Base-by-base conservation (phyloP, 2,888 invertebrate species). In the Cantharis rustica region DNA sequence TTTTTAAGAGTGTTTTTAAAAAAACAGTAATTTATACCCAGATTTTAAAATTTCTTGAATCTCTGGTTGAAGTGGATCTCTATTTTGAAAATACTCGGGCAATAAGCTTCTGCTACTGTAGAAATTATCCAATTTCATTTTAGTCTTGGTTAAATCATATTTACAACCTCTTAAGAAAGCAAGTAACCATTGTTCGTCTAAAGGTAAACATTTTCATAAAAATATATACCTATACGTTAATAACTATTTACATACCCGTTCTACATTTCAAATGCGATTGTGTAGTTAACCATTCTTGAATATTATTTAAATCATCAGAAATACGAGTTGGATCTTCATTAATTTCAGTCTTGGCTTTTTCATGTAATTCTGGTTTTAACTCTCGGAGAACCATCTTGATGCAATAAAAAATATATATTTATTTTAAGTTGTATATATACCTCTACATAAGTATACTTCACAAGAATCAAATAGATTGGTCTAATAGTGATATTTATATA, bases 41-140 rank as follows among this genome's bases (percentile, higher is more conserved):
- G 86, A 77, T 16, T 84, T 82, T 10, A 89, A 81, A 31, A 88
- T 77, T 76, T 85, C 80, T 78, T 84, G 83, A 23, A 85, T 77
- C 77, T 84, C 82, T 0, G 84, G 78, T 13, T 78, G 16, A 62
- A 79, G 76, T 1, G 91, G 90, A 84, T 91, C 90, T 81, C 90
- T 87, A 76, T 89, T 84, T 7, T 88, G 87, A 81, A 91, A 91
- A 79, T 92, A 88, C 81, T 93, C 92, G 1, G 93, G 92, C 1
- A 91, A 88, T 31, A 90, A 87, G 2, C 89, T 89, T 79, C 90
- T 90, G 83, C 90, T 84, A 10, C 91, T 91, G 82, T 92, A 92
- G 82, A 90, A 92, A 87, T 90, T 90, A 78, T 91, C 91, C 27
- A 91, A 80, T 81, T 91, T 91, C 80, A 90, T 88, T 84, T 91